phyloP scores from a whole-genome alignment of 2,797 vertebrate species.

The Potorous gilbertii region DNA sequence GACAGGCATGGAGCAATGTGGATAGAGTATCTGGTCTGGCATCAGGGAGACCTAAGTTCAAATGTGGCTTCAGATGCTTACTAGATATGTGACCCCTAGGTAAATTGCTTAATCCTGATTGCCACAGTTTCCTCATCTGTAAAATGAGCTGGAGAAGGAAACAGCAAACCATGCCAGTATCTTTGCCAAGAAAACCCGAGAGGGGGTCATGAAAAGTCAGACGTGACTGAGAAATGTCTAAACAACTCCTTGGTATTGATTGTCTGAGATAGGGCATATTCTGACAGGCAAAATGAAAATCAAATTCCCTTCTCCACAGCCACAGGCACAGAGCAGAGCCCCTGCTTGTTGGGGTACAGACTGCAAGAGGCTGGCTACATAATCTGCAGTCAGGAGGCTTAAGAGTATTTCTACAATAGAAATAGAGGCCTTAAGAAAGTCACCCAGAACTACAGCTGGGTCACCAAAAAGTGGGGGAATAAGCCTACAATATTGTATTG shows the following conservation, averaged over 20 bases:
- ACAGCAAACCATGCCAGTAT: neutral
- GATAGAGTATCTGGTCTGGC: neutral
- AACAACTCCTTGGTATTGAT: slow-evolving; percentile 42
- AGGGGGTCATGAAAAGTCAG: neutral
- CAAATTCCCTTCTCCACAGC: slow-evolving; percentile 32
- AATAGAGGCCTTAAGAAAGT: neutral
- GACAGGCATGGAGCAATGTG: neutral
- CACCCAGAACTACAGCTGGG: slow-evolving; percentile 4
- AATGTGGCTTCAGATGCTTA: neutral
- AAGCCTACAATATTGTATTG: neutral
- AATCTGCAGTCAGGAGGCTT: slow-evolving; percentile 13
- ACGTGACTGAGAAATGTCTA: neutral
- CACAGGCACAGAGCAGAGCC: slow-evolving; percentile 28
- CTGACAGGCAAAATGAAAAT: slow-evolving; percentile 55
- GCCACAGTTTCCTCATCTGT: neutral
- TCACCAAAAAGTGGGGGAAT: slow-evolving; percentile 30
- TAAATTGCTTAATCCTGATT: neutral
- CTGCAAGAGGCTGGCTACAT: slow-evolving; percentile 41
- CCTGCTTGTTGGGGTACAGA: neutral
- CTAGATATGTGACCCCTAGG: neutral
- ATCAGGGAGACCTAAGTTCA: neutral
- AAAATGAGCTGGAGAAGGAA: neutral
- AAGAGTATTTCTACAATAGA: slow-evolving; percentile 12
- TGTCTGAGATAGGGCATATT: slow-evolving; percentile 45
- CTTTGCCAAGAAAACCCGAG: neutral